phyloP scores from a whole-genome alignment of 1,140 invertebrate species.

The Vanessa atalanta region DNA sequence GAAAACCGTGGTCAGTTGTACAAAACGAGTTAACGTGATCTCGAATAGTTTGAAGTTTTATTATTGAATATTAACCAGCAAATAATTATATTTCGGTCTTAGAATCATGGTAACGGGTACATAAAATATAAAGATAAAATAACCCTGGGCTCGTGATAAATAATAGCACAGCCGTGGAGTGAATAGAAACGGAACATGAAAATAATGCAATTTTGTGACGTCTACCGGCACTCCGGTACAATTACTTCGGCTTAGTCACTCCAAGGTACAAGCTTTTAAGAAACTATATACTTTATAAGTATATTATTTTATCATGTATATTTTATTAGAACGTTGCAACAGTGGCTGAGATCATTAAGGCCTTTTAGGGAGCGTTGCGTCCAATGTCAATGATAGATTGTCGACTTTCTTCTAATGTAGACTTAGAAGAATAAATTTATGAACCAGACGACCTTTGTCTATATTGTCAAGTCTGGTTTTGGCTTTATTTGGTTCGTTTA shows the following conservation, averaged over 20 bases:
- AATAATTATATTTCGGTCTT: constrained; percentile 3
- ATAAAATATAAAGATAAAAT: constrained; percentile 14
- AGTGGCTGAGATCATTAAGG: constrained; percentile 7
- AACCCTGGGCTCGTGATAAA: constrained; percentile 16
- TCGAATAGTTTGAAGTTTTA: not conserved
- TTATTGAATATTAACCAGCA: not conserved
- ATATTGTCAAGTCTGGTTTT: not conserved
- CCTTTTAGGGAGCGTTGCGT: not conserved
- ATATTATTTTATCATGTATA: constrained; percentile 4
- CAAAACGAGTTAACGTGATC: not conserved
- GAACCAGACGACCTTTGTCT: not conserved
- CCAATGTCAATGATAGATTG: not conserved
- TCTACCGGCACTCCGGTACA: constrained; percentile 45
- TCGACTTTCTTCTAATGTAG: not conserved
- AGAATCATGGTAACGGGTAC: constrained; percentile 3
- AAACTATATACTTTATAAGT: constrained; percentile 15
- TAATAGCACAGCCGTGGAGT: constrained; percentile 14
- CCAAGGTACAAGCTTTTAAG: constrained; percentile 32
- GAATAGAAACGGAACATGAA: constrained; percentile 42
- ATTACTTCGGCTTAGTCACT: constrained; percentile 42
- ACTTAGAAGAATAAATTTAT: no score
- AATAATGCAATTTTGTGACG: constrained; percentile 44
- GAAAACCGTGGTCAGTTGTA: not conserved
- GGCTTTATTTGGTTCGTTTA: no score
- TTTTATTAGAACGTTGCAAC: constrained; percentile 14